A percentile compares a stretch with the other conserved stretches of the same genome.
Evolutionary conservation across 2,797 vertebrate genomes (phyloP).

Genomic region (Enteromius radiatus): DNA sequence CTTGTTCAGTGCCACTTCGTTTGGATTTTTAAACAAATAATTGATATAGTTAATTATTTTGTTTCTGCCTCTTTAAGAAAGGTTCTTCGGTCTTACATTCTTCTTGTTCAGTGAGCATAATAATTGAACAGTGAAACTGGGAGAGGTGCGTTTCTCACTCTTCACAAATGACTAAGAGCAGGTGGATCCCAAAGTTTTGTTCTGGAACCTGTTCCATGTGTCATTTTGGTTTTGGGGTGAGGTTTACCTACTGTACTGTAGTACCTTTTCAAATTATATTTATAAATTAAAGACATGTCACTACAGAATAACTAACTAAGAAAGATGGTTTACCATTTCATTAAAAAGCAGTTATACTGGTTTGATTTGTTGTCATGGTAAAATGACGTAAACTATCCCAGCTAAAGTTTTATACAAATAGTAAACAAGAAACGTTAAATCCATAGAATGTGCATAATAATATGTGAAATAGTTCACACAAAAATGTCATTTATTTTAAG

Average conservation of each 20-base stretch:
- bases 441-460: background rate
- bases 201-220: conserved; percentile 38
- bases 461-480: background rate
- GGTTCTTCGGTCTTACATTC: background rate
- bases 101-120: background rate
- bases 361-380: conserved; percentile 11
- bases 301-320: background rate
- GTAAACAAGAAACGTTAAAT: background rate
- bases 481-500: background rate
- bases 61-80: background rate
- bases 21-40: background rate
- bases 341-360: conserved; percentile 1
- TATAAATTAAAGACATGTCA: background rate
- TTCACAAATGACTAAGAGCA: background rate
- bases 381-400: background rate
- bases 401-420: background rate
- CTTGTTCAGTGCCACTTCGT: background rate
- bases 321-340: background rate
- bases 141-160: conserved; percentile 6
- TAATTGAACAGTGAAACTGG: background rate
- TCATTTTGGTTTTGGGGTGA: conserved; percentile 40
- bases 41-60: background rate
- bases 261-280: background rate
- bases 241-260: conserved; percentile 17
- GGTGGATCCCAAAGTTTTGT: conserved; percentile 13